Evolutionary conservation across 2,888 invertebrate species (phyloP), one percentile per base, ranked within the genome.

Genomic region (Acanthoscelides obtectus): DNA sequence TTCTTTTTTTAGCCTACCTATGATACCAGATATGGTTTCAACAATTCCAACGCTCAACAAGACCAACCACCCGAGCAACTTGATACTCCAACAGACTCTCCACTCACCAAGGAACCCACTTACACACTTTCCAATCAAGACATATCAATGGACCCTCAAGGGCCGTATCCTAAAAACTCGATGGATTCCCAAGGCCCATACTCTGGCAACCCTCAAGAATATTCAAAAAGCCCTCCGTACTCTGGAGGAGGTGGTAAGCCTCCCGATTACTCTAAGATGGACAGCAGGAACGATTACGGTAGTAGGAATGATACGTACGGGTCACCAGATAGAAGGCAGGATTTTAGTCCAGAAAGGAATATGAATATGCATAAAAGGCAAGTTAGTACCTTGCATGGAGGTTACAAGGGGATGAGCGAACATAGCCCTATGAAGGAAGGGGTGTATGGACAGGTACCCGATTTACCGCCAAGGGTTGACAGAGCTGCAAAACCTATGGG

Each of bases 381-480:
- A 76, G 78, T 81, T 17, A 85, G 85, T 71, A 84, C 80, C 64
- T 71, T 86, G n/a, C 84, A 84, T 70, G 84, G 84, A 2, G 81
- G 78, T 71, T 82, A 83, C 71, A 84, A 83, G 76, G 81, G 81
- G 20, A 81, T 84, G 67, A 82, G 82, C 74, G 84, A 84, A 63
- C 66, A 66, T 66, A 81, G 79, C 64, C 81, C 82, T 2, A 78
- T 80, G 27, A 85, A 85, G 72, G 84, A 84, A n/a, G 81, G 79
- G 0, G 72, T 84, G 69, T 83, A 84, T 72, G 84, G 83, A 3
- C 80, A 81, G 71, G 84, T 91, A 20, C 95, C 95, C 0, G 95
- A 96, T 87, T 85, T 96, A 73, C 96, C 96, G 0, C 96, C 96
- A 0, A 89, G 95, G 71, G 91, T 95, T 22, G 92, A 94, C 85